Conservation (phyloP, 2,888 invertebrate species). For the Digitonthophagus gazella region DNA sequence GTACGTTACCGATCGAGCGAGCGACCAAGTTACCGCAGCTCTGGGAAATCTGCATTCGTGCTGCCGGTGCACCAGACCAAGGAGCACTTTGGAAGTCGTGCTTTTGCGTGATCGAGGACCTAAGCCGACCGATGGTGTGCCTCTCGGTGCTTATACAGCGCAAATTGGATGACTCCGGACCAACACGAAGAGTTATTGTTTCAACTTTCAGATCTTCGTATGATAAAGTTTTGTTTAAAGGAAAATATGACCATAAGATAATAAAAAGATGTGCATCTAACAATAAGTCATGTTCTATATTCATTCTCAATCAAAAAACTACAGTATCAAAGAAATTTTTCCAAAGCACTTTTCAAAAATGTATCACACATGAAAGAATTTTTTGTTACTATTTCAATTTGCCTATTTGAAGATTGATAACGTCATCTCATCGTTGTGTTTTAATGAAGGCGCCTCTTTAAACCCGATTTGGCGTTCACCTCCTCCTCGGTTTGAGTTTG, state of each 20-base stretch:
- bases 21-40: neutral
- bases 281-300: too few species aligned
- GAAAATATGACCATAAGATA: too few species aligned
- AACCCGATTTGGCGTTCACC: too few species aligned
- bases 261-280: too few species aligned
- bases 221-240: too few species aligned
- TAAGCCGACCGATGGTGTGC: neutral
- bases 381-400: neutral
- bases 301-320: neutral
- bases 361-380: neutral
- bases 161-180: neutral
- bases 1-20: neutral
- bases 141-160: neutral
- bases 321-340: neutral
- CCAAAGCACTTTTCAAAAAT: too few species aligned
- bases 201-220: neutral
- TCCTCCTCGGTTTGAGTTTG: too few species aligned
- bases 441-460: too few species aligned
- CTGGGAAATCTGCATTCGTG: slow-evolving; percentile 25
- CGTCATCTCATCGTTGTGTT: neutral
- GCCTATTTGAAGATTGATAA: neutral
- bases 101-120: neutral
- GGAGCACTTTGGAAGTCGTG: neutral
- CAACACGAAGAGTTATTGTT: neutral
- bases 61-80: neutral